Base-by-base conservation (phyloP, 1,140 invertebrate genomes). In the Drosophila bipectinata region DNA sequence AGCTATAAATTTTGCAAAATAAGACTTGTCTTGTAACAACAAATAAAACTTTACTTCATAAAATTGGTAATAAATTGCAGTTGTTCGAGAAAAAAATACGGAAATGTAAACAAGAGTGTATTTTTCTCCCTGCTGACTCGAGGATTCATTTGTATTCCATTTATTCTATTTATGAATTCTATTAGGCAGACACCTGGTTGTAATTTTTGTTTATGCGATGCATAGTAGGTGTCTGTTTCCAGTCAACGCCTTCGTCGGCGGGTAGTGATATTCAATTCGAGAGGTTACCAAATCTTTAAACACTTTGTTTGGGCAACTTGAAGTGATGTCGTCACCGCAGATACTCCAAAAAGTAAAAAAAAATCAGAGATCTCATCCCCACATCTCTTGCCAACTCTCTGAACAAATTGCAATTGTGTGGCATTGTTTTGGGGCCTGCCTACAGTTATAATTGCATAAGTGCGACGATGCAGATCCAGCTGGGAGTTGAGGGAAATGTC, bases 401-500 rank as follows among this genome's bases (percentile, higher is more conserved):
- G 66, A 69, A 69, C 66, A 69, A 69, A 69, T 69, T 69, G 66
- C 66, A 69, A 69, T 57, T 69, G 66, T 69, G 18, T 8, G 66
- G 66, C 63, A 69, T 69, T 69, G 66, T 69, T 49, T 69, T 69
- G 64, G 63, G 63, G 63, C n/a, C 32, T 68, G 66, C 66, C 66
- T 69, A 69, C 66, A 69, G 66, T 69, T 69, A 69, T 69, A 69
- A 69, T 69, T 69, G 66, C 66, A 69, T 69, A 69, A 69, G 63
- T 69, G 66, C 66, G 66, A 69, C 66, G 66, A 69, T 68, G 66
- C 66, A 69, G 68, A 69, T 48, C 60, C 63, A 57, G 41, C 51
- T 18, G 32, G 9, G 15, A 18, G 1, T 37, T 14, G 37, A 14
- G 34, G 12, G 32, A 5, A 37, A 44, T n/a, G 26, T n/a, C 49